phyloP scores from a whole-genome alignment of 2,888 invertebrate genomes.

The Drosophila mayaguana region DNA sequence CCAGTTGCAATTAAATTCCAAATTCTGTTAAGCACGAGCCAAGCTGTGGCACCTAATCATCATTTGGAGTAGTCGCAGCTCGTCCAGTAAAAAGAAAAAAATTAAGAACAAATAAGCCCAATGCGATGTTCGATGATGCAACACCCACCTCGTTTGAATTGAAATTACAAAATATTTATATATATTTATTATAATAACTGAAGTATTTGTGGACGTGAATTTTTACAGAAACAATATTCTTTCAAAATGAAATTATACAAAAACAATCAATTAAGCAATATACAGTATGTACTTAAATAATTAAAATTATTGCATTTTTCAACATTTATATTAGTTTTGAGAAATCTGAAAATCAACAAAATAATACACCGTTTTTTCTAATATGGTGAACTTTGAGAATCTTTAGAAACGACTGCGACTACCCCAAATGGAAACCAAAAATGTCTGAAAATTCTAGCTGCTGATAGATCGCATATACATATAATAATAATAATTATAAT shows the following conservation, averaged over 20 bases:
- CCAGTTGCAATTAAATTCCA: constrained; percentile 66
- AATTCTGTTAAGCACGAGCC: constrained; percentile 32
- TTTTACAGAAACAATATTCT: constrained; percentile 27
- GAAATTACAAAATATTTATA: constrained; percentile 28
- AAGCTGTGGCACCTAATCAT: constrained; percentile 25
- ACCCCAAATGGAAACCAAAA: constrained; percentile 12
- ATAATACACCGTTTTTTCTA: neutral
- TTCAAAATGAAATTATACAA: constrained; percentile 27
- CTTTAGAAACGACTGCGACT: constrained; percentile 21
- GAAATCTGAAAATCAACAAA: constrained; percentile 7
- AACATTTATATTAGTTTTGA: constrained; percentile 21
- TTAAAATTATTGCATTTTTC: constrained; percentile 32
- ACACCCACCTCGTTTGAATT: constrained; percentile 2
- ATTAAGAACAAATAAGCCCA: neutral
- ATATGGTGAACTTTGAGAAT: constrained; percentile 16
- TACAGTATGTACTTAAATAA: constrained; percentile 24
- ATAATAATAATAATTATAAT: constrained; percentile 17
- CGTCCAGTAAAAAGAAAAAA: neutral
- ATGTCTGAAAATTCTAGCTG: constrained; percentile 4
- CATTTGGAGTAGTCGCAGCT: constrained; percentile 19
- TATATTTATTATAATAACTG: constrained; percentile 30
- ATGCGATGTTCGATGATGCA: neutral
- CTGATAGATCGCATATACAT: constrained; percentile 27
- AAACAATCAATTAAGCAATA: constrained; percentile 38
- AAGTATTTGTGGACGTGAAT: constrained; percentile 40